Percentiles rank a stretch among this genome's conserved stretches.
Evolutionary conservation across 2,113 vertebrate genomes (phyloP).

Genomic region (Protomyctophum bolini): DNA sequence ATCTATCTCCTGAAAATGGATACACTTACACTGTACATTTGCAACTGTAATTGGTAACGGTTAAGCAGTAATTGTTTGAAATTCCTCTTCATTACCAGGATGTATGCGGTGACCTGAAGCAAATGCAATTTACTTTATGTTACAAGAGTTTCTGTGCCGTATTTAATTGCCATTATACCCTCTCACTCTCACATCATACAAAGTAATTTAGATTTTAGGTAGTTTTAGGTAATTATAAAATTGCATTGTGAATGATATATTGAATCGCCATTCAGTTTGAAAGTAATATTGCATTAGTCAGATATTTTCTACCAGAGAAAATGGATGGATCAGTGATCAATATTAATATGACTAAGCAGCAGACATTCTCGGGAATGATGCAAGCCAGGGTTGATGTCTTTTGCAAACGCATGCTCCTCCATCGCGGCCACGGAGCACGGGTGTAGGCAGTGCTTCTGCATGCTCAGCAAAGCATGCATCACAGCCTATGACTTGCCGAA

Average conservation of each 20-base stretch:
- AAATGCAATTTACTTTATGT: constrained; percentile 13
- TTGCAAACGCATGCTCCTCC: too few relatives aligned
- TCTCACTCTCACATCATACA: background rate
- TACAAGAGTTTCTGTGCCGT: constrained; percentile 1
- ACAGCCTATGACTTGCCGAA: too few relatives aligned
- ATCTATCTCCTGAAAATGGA: constrained; percentile 15
- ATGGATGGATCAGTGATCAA: too few relatives aligned
- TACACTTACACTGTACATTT: background rate
- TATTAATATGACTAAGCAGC: too few relatives aligned
- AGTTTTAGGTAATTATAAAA: background rate
- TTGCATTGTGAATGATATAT: background rate
- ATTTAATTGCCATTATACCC: background rate
- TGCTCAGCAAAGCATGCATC: too few relatives aligned
- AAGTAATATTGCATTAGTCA: too few relatives aligned
- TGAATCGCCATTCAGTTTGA: too few relatives aligned
- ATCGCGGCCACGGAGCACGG: too few relatives aligned
- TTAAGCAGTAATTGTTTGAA: constrained; percentile 27
- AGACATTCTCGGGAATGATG: too few relatives aligned
- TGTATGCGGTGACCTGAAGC: constrained; percentile 20
- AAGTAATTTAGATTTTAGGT: background rate
- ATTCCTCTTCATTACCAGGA: constrained; percentile 21
- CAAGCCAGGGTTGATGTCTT: too few relatives aligned
- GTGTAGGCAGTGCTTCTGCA: too few relatives aligned
- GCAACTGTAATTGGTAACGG: background rate
- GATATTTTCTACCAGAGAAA: too few relatives aligned